phyloP scores from a whole-genome alignment of 2,797 vertebrate species.

The Urophycis tenuis region DNA sequence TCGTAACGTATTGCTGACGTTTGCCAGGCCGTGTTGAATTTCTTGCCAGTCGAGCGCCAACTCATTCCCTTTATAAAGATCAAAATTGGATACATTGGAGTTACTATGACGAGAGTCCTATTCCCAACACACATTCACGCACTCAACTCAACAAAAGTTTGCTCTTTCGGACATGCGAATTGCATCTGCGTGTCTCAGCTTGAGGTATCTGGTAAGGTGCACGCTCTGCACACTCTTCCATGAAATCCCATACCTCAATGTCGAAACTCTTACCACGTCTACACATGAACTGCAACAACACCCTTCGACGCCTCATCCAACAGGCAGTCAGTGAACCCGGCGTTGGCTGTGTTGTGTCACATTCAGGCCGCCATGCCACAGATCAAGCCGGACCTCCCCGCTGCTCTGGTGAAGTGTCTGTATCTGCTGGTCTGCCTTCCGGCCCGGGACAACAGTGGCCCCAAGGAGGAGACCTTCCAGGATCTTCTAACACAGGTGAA shows the following conservation, averaged over 20 bases:
- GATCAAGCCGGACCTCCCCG: constrained; percentile 77
- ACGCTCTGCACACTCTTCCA: neutral
- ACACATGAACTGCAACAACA: neutral
- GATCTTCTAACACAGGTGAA: constrained; percentile 82
- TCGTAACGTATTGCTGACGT: neutral
- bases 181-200: neutral
- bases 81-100: neutral
- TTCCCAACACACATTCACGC: neutral
- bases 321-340: neutral
- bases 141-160: neutral
- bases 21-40: neutral
- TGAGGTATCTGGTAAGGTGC: neutral
- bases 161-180: neutral
- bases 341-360: neutral
- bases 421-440: constrained; percentile 86
- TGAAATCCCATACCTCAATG: neutral
- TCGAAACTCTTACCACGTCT: neutral
- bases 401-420: constrained; percentile 82
- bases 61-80: neutral
- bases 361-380: constrained; percentile 65
- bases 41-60: neutral
- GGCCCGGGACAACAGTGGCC: constrained; percentile 50
- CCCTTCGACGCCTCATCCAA: neutral
- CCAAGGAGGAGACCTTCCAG: constrained; percentile 66
- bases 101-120: neutral